These are phyloP conservation scores for Lottia scabra DNA, from an alignment of 2,888 invertebrate species.

Conservation along the genomic window DNA sequence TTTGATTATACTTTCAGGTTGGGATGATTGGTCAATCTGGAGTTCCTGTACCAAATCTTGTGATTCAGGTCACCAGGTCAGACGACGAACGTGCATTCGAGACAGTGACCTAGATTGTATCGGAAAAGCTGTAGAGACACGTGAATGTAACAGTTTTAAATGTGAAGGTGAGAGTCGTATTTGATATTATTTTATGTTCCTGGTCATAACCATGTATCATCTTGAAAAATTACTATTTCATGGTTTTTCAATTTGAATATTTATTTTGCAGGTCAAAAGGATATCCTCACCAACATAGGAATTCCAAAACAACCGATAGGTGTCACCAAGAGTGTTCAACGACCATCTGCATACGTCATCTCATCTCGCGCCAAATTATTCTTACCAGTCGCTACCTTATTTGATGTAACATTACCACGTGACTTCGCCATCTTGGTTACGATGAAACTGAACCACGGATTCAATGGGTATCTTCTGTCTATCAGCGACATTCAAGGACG, in stretches of 20 bases:
- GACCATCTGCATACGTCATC: conserved; percentile 47
- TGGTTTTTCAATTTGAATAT: background rate
- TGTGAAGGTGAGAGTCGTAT: conserved; percentile 37
- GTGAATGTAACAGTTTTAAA: conserved; percentile 45
- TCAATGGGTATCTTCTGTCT: conserved; percentile 24
- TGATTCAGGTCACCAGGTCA: conserved; percentile 39
- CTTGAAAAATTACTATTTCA: no score
- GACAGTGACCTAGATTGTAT: conserved; percentile 29
- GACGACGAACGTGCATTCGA: conserved; percentile 37
- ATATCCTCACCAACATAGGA: conserved; percentile 47
- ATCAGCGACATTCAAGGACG: conserved; percentile 41
- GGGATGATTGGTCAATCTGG: conserved; percentile 45
- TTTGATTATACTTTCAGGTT: conserved; percentile 24
- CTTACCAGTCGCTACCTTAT: conserved; percentile 46
- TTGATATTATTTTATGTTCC: background rate
- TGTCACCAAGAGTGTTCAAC: conserved; percentile 37
- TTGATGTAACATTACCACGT: conserved; percentile 47
- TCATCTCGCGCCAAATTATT: conserved; percentile 49
- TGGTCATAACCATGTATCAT: no score
- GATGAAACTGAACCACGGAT: conserved; percentile 30
- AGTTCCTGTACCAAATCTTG: conserved; percentile 44
- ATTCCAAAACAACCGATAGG: conserved; percentile 53
- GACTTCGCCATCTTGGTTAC: conserved; percentile 55
- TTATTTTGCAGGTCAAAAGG: conserved; percentile 37
- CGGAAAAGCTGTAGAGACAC: conserved; percentile 30